Base-by-base conservation (phyloP, 2,888 invertebrate genomes). In the Neoascia interrupta region DNA sequence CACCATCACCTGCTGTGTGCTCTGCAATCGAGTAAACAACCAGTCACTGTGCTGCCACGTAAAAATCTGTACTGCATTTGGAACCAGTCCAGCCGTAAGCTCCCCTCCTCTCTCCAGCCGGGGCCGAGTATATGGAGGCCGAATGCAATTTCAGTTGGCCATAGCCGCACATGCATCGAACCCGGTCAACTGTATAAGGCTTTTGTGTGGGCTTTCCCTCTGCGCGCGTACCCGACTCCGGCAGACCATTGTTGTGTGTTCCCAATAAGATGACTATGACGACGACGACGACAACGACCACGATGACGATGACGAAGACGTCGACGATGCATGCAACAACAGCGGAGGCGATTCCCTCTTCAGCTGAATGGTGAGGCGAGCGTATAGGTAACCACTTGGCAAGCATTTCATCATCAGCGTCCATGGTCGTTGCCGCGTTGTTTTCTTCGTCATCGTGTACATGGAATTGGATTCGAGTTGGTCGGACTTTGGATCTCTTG, bases 391-490 rank as follows among this genome's bases (percentile, higher is more conserved):
- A 72, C 72, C 47, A 66, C 76, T 79, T 79, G 54, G 76, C 54
- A 60, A 79, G 72, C 60, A 79, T 72, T 79, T 79, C 73, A 79
- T 79, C 79, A 75, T 75, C 74, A 45, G 51, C 49, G 10, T 51
- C 58, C 47, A 69, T 58, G 56, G 54, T 31, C 36, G 37, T 45
- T 34, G 43, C 58, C 31, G 54, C 63, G 60, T 53, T 13, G 43
- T 28, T 18, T 16, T 72, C 47, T 54, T 79, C 72, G 60, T 79
- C 76, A 79, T 72, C 72, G 37, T 15, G 19, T 64, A 39, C n/a
- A n/a, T n/a, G n/a, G n/a, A n/a, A n/a, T n/a, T 45, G 56, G 41
- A 68, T 56, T 54, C 54, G 31, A 34, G 10, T 37, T 18, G 37
- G 66, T 53, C 70, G 76, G 70, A 76, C 76, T 76, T 76, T 76